Evolutionary conservation across 2,113 vertebrate genomes (phyloP), one percentile per base, ranked within the genome.

Genomic region (Nesogale talazaci): DNA sequence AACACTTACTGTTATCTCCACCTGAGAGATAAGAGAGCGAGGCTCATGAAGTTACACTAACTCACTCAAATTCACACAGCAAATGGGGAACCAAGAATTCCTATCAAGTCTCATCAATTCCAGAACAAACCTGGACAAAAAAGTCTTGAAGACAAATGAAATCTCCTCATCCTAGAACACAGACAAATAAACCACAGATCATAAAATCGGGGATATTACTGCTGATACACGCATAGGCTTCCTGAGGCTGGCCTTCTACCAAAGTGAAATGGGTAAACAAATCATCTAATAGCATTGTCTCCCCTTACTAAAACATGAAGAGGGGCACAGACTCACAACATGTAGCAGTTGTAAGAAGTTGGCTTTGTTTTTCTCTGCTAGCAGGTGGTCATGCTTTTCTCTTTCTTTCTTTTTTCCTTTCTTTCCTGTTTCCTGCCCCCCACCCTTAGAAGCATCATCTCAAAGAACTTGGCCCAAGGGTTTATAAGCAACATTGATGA

Each of bases 401-500:
- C 81, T 61, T 65, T 65, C 65, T 19, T 91, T 61, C 57, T 59
- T 89, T 76, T 70, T 90, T 75, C 36, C 15, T 25, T 46, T 4
- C 57, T 91, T 76, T 61, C 10, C 84, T 90, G 93, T 56, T 76
- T 10, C 9, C 46, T 52, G 10, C 46, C 67, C 61, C 57, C 14
- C 19, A 52, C 31, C 59, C 86, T 84, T 40, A 82, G 52, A 93
- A 63, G 80, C 96, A 86, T 94, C 87, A 65, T 0, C 79, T 89
- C 83, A 38, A 96, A 94, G 36, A 27, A 46, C 95, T 95, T 94
- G 94, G 57, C 87, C 86, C 96, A 75, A 96, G 65, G 57, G 46
- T 96, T 97, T 86, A 92, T 86, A 95, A 87, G 90, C 87, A 57
- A 67, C 74, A 80, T 69, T 80, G 6, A 11, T 42, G 74, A 69